A percentile compares a stretch with the other conserved stretches of the same genome.
Evolutionary conservation across 2,113 vertebrate genomes (phyloP).

Genomic region (Solea solea): DNA sequence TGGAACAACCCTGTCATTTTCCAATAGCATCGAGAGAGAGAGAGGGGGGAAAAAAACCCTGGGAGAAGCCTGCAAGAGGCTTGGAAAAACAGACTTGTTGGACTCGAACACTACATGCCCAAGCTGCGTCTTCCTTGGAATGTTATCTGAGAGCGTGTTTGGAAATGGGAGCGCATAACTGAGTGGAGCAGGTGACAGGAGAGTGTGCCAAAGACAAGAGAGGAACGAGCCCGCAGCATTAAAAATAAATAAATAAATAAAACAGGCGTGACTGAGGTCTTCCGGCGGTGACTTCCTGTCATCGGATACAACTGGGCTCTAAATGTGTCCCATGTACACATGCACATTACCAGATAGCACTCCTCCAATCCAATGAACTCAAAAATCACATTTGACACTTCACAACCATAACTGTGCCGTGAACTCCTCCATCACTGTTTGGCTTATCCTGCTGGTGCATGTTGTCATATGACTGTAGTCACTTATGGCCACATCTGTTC

Average conservation of each 20-base stretch:
- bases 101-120: constrained; percentile 43
- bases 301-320: constrained; percentile 55
- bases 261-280: constrained; percentile 36
- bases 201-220: constrained; percentile 47
- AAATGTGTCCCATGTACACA: constrained; percentile 64
- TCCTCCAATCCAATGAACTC: too few relatives aligned
- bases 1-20: constrained; percentile 66
- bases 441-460: too few relatives aligned
- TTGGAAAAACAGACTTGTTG: constrained; percentile 53
- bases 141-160: constrained; percentile 59
- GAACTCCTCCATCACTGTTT: too few relatives aligned
- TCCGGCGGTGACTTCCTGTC: constrained; percentile 41
- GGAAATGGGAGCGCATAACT: constrained; percentile 53
- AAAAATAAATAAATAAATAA: background rate
- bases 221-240: background rate
- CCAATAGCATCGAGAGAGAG: constrained; percentile 35
- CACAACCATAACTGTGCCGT: too few relatives aligned
- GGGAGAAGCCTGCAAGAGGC: constrained; percentile 31
- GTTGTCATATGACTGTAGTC: too few relatives aligned
- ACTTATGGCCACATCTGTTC: too few relatives aligned
- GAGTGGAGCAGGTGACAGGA: constrained; percentile 65
- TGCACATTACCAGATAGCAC: too few relatives aligned
- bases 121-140: constrained; percentile 58
- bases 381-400: too few relatives aligned
- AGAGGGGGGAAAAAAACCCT: background rate